Conservation (phyloP, 2,797 vertebrate genomes). For the Oreochromis mossambicus region DNA sequence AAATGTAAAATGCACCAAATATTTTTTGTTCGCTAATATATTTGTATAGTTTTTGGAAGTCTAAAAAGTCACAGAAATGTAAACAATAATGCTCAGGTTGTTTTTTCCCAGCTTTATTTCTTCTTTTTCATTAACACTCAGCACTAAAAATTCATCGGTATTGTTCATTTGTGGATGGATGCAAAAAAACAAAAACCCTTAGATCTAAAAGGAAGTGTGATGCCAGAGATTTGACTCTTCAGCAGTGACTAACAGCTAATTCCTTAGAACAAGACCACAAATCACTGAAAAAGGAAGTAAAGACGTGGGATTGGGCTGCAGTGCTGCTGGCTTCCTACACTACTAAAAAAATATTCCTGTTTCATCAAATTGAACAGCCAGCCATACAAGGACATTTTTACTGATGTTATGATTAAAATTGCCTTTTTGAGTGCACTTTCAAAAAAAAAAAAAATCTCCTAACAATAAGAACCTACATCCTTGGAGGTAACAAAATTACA, state of each 20-base stretch:
- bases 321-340: not conserved
- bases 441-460: accelerated
- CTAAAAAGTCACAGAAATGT: not conserved
- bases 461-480: not conserved
- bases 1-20: not conserved
- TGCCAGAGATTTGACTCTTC: not conserved
- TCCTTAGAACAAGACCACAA: not conserved
- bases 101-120: not conserved
- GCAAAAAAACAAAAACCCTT: not conserved
- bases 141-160: not conserved
- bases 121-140: accelerated
- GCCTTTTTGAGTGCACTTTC: accelerated
- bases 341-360: not conserved
- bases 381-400: not conserved
- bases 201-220: not conserved
- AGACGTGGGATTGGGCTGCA: not conserved
- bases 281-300: not conserved
- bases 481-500: not conserved
- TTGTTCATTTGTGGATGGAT: not conserved
- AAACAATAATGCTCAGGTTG: not conserved
- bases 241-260: not conserved
- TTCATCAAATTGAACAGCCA: not conserved
- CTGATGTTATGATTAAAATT: not conserved
- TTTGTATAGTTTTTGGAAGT: not conserved
- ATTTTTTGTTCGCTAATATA: not conserved